Evolutionary conservation across 2,113 vertebrate genomes (phyloP), one percentile per base, ranked within the genome.

Genomic region (Chionodraco myersi): DNA sequence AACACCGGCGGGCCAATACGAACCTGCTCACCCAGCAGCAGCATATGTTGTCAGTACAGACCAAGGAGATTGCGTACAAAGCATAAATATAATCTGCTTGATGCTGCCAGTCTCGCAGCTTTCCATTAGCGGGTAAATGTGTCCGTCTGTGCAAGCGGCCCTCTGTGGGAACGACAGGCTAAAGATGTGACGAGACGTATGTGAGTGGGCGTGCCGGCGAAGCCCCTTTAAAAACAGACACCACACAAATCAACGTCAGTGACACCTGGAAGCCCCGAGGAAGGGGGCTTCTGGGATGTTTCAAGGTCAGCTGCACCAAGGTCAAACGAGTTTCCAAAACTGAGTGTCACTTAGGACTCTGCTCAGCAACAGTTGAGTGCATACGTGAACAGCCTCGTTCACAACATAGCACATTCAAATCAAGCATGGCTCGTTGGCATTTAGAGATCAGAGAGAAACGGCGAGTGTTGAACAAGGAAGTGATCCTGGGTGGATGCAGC

Each of bases 251-350:
- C 84, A 83, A 85, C 77, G 76, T 49, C 76, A 56, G 81, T 86
- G 89, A 92, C 88, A 91, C 89, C 86, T 84, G 82, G 68, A 86
- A 73, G 87, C 84, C 85, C n/a, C 1, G 57, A 83, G 86, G 74
- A 90, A 77, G 75, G 59, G 82, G 26, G 26, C 26, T 26, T 26
- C 26, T 3, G 3, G 26, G 26, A 3, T 91, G 89, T 75, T 75
- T 90, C 93, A 94, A 94, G 92, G 93, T 94, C 91, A 86, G 67
- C 54, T 45, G 70, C 44, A 80, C 72, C 90, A 93, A 91, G 92
- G 93, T 92, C 92, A 90, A 77, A 45, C 0, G 47, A 84, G 82
- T 75, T 67, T 84, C 79, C 72, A 86, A 78, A 88, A 88, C 79
- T 52, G 75, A 88, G 82, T 64, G 83, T 86, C 62, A 67, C 84